phyloP scores from a whole-genome alignment of 2,797 vertebrate genomes.

The Notamacropus eugenii region DNA sequence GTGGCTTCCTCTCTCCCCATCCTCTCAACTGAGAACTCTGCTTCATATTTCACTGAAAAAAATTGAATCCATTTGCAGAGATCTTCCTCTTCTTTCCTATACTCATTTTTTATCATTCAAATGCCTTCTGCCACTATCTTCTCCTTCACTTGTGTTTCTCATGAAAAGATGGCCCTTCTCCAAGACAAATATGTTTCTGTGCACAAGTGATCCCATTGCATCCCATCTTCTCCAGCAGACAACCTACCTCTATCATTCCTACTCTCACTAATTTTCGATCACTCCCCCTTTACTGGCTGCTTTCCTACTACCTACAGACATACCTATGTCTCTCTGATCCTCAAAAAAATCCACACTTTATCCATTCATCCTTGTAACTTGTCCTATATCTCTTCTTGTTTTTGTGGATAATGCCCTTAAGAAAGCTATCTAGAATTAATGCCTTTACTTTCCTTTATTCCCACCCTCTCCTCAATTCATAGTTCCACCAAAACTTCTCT shows the following conservation, averaged over 20 bases:
- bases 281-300: background rate
- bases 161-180: too few species aligned
- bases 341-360: background rate
- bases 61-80: too few species aligned
- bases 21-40: too few species aligned
- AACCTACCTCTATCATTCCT: background rate
- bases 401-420: background rate
- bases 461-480: background rate
- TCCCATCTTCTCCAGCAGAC: too few species aligned
- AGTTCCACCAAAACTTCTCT: background rate
- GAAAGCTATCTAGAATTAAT: background rate
- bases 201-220: too few species aligned
- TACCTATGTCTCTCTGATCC: background rate
- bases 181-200: too few species aligned
- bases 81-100: too few species aligned
- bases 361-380: background rate
- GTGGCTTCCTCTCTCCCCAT: background rate
- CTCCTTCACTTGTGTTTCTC: too few species aligned
- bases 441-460: background rate
- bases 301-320: background rate
- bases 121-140: too few species aligned
- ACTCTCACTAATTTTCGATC: background rate
- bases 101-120: too few species aligned
- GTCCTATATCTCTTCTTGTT: background rate
- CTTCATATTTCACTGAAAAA: too few species aligned